Conservation (phyloP, 2,888 invertebrate genomes). For the Hemistola chrysoprasaria region DNA sequence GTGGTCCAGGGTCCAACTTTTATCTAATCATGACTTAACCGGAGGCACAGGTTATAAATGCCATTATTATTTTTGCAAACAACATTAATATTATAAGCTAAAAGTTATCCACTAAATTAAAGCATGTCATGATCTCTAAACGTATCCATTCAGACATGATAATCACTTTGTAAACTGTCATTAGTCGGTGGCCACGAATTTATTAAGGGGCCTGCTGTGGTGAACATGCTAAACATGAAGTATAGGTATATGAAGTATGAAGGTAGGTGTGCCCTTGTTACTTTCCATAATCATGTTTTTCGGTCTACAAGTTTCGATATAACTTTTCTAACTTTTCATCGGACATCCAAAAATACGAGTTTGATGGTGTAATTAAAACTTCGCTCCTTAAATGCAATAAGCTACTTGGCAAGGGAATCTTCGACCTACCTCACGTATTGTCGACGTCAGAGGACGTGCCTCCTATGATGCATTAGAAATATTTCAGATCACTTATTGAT, state of each 20-base stretch:
- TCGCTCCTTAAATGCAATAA: conserved; percentile 33
- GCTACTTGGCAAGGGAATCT: conserved; percentile 47
- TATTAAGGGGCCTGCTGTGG: background rate
- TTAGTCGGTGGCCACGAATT: background rate
- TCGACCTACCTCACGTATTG: conserved; percentile 59
- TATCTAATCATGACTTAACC: too few relatives aligned
- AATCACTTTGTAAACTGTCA: conserved; percentile 13
- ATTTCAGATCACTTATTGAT: conserved; percentile 12
- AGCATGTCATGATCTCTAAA: conserved; percentile 7
- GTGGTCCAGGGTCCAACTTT: too few relatives aligned
- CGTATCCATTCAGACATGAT: conserved; percentile 8
- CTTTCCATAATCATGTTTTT: background rate
- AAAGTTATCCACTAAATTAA: conserved; percentile 6
- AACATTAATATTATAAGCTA: conserved; percentile 2
- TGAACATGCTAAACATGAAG: background rate
- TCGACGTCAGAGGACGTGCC: conserved; percentile 44
- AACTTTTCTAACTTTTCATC: conserved; percentile 14
- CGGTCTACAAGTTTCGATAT: conserved; percentile 1
- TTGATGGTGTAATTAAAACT: conserved; percentile 26
- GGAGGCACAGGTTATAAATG: conserved; percentile 3
- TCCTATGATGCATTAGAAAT: conserved; percentile 13
- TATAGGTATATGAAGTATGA: background rate
- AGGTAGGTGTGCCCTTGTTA: conserved; percentile 8
- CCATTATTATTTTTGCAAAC: too few relatives aligned
- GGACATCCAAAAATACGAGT: conserved; percentile 20